Conservation (phyloP, 2,797 vertebrate species). For the Psittacula derbiana region DNA sequence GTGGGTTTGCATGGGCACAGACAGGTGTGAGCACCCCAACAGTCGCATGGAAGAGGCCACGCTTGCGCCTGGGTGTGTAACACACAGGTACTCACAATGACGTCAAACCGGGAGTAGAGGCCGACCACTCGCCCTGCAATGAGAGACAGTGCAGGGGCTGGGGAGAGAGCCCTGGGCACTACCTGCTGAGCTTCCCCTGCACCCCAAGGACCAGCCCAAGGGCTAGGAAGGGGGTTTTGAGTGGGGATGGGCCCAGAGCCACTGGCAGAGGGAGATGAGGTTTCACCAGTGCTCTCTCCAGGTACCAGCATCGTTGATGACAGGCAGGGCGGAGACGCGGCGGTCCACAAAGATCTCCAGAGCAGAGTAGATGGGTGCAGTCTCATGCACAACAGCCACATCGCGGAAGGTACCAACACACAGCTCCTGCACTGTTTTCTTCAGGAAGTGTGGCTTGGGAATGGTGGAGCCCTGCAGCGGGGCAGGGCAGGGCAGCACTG, state of each 20-base stretch:
- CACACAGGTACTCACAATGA: slow-evolving; percentile 86
- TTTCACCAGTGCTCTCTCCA: not conserved
- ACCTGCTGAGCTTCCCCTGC: not conserved
- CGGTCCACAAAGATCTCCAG: slow-evolving; percentile 91
- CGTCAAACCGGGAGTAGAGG: slow-evolving; percentile 93
- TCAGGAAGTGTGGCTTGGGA: slow-evolving; percentile 84
- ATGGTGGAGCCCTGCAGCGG: slow-evolving; percentile 76
- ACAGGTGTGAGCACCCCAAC: not conserved
- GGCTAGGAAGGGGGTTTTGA: not conserved
- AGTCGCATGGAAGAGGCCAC: not conserved
- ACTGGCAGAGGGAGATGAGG: not conserved
- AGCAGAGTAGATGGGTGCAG: slow-evolving; percentile 82
- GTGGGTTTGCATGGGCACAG: not conserved
- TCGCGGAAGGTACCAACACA: slow-evolving; percentile 91
- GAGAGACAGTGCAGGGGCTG: not conserved
- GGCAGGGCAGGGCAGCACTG: not conserved
- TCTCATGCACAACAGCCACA: slow-evolving; percentile 85
- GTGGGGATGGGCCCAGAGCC: not conserved
- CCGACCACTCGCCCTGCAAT: slow-evolving; percentile 88
- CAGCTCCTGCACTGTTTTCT: slow-evolving; percentile 84
- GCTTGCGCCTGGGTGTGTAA: fast-evolving
- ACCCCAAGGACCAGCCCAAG: not conserved
- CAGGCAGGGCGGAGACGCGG: slow-evolving; percentile 89
- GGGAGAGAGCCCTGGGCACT: not conserved
- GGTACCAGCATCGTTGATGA: slow-evolving; percentile 85